Conservation (phyloP, 2,797 vertebrate genomes). For the Myioborus melanocephalus region DNA sequence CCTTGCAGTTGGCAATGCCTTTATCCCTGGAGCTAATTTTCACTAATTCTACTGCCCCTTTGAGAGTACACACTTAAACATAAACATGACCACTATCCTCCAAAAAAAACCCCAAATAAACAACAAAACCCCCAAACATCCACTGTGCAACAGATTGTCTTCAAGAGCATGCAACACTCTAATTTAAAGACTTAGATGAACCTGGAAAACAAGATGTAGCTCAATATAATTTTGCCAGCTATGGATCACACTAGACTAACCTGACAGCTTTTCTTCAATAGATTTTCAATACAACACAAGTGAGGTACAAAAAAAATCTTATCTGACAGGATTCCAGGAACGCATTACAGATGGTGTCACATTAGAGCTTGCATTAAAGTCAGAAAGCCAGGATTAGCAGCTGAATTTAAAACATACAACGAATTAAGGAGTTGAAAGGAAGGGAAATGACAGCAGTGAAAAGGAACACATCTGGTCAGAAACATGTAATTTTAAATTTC, state of each 20-base stretch:
- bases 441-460: not conserved
- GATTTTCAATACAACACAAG: conserved; percentile 25
- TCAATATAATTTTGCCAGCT: not conserved
- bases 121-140: not conserved
- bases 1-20: not conserved
- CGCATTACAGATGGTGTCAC: not conserved
- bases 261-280: not conserved
- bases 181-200: not conserved
- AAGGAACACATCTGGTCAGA: not conserved
- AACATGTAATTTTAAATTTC: not conserved
- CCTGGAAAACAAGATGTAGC: not conserved
- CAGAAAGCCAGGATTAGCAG: conserved; percentile 6
- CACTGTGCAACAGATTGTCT: not conserved
- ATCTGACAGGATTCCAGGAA: conserved; percentile 1
- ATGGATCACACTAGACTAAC: not conserved
- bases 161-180: not conserved
- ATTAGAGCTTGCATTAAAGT: not conserved
- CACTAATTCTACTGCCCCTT: not conserved
- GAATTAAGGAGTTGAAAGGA: not conserved
- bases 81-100: not conserved
- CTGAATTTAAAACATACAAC: not conserved
- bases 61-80: not conserved
- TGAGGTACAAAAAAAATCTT: not conserved
- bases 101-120: not conserved
- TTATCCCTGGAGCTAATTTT: not conserved